Conservation (phyloP, 2,888 invertebrate species). For the Ellobium chinense region DNA sequence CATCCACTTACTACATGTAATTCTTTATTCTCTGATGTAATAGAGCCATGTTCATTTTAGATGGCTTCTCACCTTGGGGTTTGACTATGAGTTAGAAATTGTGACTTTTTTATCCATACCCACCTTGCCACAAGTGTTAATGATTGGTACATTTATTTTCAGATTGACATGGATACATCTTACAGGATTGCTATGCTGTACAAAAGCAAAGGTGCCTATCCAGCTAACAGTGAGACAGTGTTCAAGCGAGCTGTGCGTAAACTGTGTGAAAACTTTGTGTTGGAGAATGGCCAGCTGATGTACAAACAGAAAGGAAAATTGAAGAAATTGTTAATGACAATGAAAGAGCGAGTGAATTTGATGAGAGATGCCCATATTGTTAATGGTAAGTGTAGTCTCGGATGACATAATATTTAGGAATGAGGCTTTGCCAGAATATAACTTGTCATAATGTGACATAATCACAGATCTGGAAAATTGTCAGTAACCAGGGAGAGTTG, state of each 20-base stretch:
- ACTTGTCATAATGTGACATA: too few relatives aligned
- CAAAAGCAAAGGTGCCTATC: slow-evolving; percentile 53
- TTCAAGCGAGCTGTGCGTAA: slow-evolving; percentile 60
- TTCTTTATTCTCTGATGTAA: too few relatives aligned
- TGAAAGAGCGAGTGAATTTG: slow-evolving; percentile 56
- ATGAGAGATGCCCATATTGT: slow-evolving; percentile 56
- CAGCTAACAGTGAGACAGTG: slow-evolving; percentile 50
- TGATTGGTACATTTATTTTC: slow-evolving; percentile 1
- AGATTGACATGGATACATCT: slow-evolving; percentile 46
- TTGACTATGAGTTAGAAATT: background rate
- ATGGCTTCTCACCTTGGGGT: too few relatives aligned
- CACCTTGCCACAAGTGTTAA: background rate
- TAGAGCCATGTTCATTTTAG: too few relatives aligned
- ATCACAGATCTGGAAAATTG: too few relatives aligned
- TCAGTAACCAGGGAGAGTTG: too few relatives aligned
- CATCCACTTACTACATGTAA: too few relatives aligned
- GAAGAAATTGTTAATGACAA: slow-evolving; percentile 54
- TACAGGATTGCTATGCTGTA: slow-evolving; percentile 50
- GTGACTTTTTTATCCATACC: background rate
- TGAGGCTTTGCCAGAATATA: too few relatives aligned
- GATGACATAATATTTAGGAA: too few relatives aligned
- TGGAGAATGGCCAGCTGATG: slow-evolving; percentile 54
- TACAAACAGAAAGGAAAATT: slow-evolving; percentile 39
- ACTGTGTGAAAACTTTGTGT: slow-evolving; percentile 53
- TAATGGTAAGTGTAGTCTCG: slow-evolving; percentile 57